Evolutionary conservation across 2,888 invertebrate species (phyloP).

Genomic region (Digitonthophagus gazella): DNA sequence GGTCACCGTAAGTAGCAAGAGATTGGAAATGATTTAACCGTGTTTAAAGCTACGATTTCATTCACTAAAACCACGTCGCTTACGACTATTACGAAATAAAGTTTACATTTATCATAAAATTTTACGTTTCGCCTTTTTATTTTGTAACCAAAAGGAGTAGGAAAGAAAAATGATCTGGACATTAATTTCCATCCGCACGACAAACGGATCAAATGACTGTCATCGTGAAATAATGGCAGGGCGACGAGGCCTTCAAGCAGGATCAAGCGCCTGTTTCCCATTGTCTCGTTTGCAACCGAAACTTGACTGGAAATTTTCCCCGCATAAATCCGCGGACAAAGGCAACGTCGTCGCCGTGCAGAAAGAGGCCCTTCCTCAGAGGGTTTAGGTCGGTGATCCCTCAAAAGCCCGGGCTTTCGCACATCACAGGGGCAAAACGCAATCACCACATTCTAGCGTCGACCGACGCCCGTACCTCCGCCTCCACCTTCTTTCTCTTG

Average conservation of each 20-base stretch:
- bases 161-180: neutral
- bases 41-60: neutral
- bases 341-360: slow-evolving; percentile 2
- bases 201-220: slow-evolving; percentile 14
- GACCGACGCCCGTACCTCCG: neutral
- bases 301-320: slow-evolving; percentile 11
- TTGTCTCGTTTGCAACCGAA: slow-evolving; percentile 14
- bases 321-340: slow-evolving; percentile 9
- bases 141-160: neutral
- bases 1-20: neutral
- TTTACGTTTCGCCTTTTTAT: neutral
- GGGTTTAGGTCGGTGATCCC: slow-evolving; percentile 10
- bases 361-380: slow-evolving; percentile 4
- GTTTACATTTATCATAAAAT: neutral
- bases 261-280: slow-evolving; percentile 12
- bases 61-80: neutral
- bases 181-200: neutral
- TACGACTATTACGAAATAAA: neutral
- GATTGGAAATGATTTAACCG: neutral
- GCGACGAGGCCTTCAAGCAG: neutral
- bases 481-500: neutral
- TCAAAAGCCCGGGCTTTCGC: slow-evolving; percentile 4
- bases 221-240: slow-evolving; percentile 7
- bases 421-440: slow-evolving; percentile 12
- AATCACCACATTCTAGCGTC: slow-evolving; percentile 14